Percentiles rank a stretch among this genome's conserved stretches.
Conservation (phyloP, 2,113 vertebrate species). For the Eurypyga helias region DNA sequence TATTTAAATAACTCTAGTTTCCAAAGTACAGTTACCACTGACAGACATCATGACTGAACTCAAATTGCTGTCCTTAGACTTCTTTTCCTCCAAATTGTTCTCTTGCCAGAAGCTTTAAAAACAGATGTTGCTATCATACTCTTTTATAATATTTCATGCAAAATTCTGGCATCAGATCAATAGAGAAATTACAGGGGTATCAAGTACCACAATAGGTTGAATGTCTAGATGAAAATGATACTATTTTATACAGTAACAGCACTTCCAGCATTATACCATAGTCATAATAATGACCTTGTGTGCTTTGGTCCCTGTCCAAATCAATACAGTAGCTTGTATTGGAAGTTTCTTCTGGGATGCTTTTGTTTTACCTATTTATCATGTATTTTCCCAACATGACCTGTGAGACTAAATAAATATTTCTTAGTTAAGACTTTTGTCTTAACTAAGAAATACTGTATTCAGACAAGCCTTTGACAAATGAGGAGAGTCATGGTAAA, state of each 20-base stretch:
- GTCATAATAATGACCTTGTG: constrained; percentile 32
- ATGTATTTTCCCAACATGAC: background rate
- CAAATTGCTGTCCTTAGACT: background rate
- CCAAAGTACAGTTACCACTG: background rate
- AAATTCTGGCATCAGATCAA: constrained; percentile 8
- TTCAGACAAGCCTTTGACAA: background rate
- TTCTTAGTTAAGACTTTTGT: background rate
- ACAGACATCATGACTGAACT: background rate
- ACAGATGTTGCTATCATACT: background rate
- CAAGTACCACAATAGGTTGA: background rate
- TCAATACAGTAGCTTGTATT: constrained; percentile 26
- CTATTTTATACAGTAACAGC: background rate
- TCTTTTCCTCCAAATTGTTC: background rate
- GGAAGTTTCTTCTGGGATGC: constrained; percentile 31
- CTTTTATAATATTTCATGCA: background rate
- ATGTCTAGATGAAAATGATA: background rate
- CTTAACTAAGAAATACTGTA: constrained; percentile 15
- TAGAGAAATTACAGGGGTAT: background rate
- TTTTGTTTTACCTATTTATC: constrained; percentile 10
- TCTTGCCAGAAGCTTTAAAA: background rate
- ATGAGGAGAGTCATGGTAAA: background rate
- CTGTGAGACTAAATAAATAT: background rate
- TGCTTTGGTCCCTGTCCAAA: constrained; percentile 55
- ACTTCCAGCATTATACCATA: background rate
- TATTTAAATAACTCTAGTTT: background rate